phyloP scores from a whole-genome alignment of 2,797 vertebrate species.

The Pempheris klunzingeri region DNA sequence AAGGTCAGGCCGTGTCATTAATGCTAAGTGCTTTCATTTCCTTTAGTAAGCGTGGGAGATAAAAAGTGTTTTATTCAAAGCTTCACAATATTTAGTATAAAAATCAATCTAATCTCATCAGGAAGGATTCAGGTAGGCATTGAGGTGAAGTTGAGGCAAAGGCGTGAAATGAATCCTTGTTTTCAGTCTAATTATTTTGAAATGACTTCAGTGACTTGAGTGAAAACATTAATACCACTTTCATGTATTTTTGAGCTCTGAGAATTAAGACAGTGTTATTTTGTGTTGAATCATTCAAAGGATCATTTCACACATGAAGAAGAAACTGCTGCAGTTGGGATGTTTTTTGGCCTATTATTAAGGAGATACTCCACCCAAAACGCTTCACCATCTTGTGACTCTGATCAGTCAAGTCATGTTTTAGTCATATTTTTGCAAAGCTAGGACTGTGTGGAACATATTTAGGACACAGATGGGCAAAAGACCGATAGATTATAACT shows the following conservation, averaged over 20 bases:
- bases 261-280: not conserved
- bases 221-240: slow-evolving; percentile 11
- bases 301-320: slow-evolving; percentile 17
- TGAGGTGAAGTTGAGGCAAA: slow-evolving; percentile 3
- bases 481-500: not conserved
- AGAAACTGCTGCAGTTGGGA: not conserved
- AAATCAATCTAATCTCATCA: slow-evolving; percentile 11
- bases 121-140: not conserved
- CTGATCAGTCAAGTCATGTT: not conserved
- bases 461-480: not conserved
- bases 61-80: too few species aligned
- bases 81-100: not conserved
- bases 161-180: slow-evolving; percentile 15
- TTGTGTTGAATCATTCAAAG: slow-evolving; percentile 1
- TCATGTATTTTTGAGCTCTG: not conserved
- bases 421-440: not conserved
- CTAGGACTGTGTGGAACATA: not conserved
- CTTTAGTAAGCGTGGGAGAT: too few species aligned
- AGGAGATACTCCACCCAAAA: not conserved
- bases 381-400: not conserved
- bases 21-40: slow-evolving; percentile 19
- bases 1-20: slow-evolving; percentile 51
- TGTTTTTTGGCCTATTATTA: not conserved
- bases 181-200: slow-evolving; percentile 19
- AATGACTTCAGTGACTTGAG: not conserved